These are phyloP conservation scores for Magallana ariakensis DNA, from an alignment of 1,140 invertebrate species.

Conservation along the genomic window DNA sequence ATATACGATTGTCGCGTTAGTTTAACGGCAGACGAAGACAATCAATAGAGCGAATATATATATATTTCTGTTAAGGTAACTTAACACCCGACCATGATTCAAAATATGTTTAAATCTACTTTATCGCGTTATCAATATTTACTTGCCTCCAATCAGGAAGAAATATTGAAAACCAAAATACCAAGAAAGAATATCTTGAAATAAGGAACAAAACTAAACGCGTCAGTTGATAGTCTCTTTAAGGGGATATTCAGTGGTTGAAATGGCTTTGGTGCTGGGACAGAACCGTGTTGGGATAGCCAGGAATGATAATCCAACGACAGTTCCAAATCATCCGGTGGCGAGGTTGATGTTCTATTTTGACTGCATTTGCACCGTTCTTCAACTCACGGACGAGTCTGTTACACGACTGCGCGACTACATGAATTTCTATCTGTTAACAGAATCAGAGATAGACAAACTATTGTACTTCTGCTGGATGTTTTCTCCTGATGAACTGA, in stretches of 20 bases:
- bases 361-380: constrained; percentile 39
- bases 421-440: background rate
- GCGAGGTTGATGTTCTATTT: constrained; percentile 46
- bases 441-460: constrained; percentile 1
- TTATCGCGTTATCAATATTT: background rate
- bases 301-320: background rate
- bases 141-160: background rate
- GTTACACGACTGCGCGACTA: background rate
- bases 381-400: constrained; percentile 3
- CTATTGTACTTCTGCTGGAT: constrained; percentile 34
- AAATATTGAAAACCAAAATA: background rate
- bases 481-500: constrained; percentile 30
- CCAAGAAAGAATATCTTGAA: background rate
- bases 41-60: background rate
- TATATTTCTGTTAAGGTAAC: background rate
- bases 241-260: background rate
- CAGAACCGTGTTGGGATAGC: constrained; percentile 2
- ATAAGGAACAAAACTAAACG: background rate
- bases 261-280: background rate
- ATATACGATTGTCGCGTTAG: too few relatives aligned
- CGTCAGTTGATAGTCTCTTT: background rate
- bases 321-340: background rate
- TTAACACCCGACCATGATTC: background rate
- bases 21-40: too few relatives aligned
- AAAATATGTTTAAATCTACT: constrained; percentile 20